Base-by-base conservation (phyloP, 2,888 invertebrate genomes). In the Griposia aprilina region DNA sequence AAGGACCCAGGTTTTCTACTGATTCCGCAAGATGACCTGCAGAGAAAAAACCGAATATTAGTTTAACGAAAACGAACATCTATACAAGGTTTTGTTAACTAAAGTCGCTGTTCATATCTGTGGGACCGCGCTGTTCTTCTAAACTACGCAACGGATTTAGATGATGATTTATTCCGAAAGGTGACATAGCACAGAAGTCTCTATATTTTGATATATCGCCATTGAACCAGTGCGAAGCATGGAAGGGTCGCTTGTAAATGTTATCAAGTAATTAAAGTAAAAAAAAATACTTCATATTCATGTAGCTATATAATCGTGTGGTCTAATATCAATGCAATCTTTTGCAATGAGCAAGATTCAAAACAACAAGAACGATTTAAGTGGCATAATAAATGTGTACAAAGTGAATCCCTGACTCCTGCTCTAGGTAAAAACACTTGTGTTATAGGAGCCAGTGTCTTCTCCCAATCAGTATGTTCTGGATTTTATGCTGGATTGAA, bases 1-100 rank as follows among this genome's bases (percentile, higher is more conserved):
- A 91, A 0, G 97, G 96, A 0, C 97, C 97, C 4, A 97, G 93
- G 76, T 90, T 96, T 84, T 97, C 97, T 1, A 97, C 96, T 1
- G 97, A 97, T 83, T 96, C 94, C 0, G 95, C 95, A 48, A 97
- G 88, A 3, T 93, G 90, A 86, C 93, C 96, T 96, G 90, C 10
- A 91, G 13, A 66, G 8, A 15, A 41, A 52, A 2, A 69, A 11
- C 3, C 11, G 11, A 17, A n/a, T 26, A 52, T 65, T 52, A 26
- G n/a, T 50, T n/a, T 45, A 20, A 68, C 6, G 30, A 30, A 30
- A 68, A 57, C 57, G 17, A n/a, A 41, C n/a, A 41, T 65, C 8
- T n/a, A 5, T 20, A 13, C 36, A 63, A 8, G 13, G 23, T 41
- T 23, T n/a, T n/a, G n/a, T 41, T n/a, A 41, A 41, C 48, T 30